Percentiles rank a stretch among this genome's conserved stretches.
These are phyloP conservation scores for Rostratula benghalensis DNA, from an alignment of 2,113 vertebrate species.

Conservation along the genomic window DNA sequence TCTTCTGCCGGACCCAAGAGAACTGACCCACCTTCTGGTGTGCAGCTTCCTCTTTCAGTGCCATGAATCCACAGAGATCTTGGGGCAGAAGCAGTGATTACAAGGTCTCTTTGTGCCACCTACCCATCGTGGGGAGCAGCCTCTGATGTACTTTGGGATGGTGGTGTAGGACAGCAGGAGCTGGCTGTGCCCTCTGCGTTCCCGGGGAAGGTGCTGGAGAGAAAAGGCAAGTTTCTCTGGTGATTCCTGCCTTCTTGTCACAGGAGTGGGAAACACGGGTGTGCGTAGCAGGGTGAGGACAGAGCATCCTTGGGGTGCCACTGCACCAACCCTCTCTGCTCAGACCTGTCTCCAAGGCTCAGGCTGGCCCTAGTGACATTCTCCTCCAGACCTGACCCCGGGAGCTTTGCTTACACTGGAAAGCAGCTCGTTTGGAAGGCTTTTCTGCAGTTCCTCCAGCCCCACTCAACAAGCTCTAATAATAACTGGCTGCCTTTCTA, in stretches of 20 bases:
- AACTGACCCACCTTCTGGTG: background rate
- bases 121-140: conserved; percentile 52
- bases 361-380: accelerated
- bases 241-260: background rate
- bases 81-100: conserved; percentile 48
- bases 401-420: background rate
- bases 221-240: background rate
- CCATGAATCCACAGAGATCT: conserved; percentile 37
- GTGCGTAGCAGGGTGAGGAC: background rate
- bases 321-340: background rate
- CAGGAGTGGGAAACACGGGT: accelerated
- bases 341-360: background rate
- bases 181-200: conserved; percentile 25
- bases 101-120: conserved; percentile 25
- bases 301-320: background rate
- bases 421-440: background rate
- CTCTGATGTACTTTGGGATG: background rate
- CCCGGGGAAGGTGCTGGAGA: conserved; percentile 6
- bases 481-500: background rate
- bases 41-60: conserved; percentile 25
- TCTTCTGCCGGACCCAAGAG: background rate
- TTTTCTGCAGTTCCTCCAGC: background rate
- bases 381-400: background rate
- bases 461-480: background rate
- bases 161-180: conserved; percentile 42